phyloP scores from a whole-genome alignment of 2,113 vertebrate species.

The Hemiscyllium ocellatum region DNA sequence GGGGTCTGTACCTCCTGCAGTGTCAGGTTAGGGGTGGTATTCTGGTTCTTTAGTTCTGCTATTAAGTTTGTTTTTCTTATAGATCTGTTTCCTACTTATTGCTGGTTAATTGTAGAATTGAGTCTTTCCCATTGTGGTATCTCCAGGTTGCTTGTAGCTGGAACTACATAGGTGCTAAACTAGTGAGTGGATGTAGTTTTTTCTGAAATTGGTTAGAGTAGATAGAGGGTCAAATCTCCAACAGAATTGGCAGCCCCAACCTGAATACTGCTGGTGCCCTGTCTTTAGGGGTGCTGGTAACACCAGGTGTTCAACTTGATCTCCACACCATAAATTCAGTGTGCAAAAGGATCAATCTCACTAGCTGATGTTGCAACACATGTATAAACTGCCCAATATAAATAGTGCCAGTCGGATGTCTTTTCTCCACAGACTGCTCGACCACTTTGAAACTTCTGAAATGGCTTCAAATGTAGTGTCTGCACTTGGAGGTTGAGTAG shows the following conservation, averaged over 20 bases:
- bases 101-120: neutral
- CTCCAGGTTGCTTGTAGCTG: neutral
- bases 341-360: no score
- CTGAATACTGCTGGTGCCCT: neutral
- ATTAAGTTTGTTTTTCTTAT: neutral
- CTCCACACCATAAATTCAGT: neutral
- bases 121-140: neutral
- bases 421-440: no score
- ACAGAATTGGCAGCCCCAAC: neutral
- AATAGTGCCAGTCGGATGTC: neutral
- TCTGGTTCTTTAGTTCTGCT: no score
- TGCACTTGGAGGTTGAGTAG: neutral
- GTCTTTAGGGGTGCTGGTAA: neutral
- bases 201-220: neutral
- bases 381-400: neutral
- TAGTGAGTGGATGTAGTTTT: neutral
- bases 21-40: no score
- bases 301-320: neutral
- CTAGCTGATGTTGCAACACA: neutral
- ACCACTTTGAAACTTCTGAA: neutral
- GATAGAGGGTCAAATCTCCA: neutral
- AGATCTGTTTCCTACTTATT: neutral
- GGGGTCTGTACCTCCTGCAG: no score
- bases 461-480: neutral
- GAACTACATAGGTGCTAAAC: neutral